Percentiles rank a stretch among this genome's conserved stretches.
Evolutionary conservation across 2,888 invertebrate genomes (phyloP).

Genomic region (Lepidonotus clava): DNA sequence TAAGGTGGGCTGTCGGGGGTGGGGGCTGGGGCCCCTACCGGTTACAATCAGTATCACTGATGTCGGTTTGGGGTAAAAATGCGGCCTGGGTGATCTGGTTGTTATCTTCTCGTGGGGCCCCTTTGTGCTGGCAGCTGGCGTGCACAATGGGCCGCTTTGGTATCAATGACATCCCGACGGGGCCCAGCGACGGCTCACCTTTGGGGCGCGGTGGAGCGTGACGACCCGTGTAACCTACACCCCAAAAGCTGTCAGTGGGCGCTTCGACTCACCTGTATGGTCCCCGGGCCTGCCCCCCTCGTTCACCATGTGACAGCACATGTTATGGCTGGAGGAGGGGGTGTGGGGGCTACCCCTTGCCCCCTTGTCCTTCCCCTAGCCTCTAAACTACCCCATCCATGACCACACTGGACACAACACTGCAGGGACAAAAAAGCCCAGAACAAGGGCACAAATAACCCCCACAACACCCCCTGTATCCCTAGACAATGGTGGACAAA

Average conservation of each 20-base stretch:
- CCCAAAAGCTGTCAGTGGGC: neutral
- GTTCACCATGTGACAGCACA: neutral
- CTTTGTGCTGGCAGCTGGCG: conserved; percentile 43
- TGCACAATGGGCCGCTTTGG: conserved; percentile 36
- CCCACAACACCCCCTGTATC: too few relatives aligned
- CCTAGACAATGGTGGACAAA: too few relatives aligned
- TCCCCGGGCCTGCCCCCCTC: neutral
- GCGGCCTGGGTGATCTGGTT: conserved; percentile 31
- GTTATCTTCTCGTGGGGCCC: neutral
- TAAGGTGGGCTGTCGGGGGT: neutral
- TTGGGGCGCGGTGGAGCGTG: neutral
- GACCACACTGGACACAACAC: too few relatives aligned
- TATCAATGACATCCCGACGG: conserved; percentile 46
- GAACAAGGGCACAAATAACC: too few relatives aligned
- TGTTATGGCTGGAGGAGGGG: too few relatives aligned
- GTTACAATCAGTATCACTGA: conserved; percentile 51
- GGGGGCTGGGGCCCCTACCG: neutral
- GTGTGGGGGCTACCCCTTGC: neutral
- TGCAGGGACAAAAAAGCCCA: too few relatives aligned
- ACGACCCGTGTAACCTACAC: conserved; percentile 22
- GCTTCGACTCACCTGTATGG: neutral
- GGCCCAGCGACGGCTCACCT: neutral
- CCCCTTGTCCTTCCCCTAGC: neutral
- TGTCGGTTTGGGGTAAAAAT: neutral
- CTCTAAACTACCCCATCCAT: neutral